Base-by-base conservation (phyloP, 2,888 invertebrate species). In the Pristionchus exspectatus region DNA sequence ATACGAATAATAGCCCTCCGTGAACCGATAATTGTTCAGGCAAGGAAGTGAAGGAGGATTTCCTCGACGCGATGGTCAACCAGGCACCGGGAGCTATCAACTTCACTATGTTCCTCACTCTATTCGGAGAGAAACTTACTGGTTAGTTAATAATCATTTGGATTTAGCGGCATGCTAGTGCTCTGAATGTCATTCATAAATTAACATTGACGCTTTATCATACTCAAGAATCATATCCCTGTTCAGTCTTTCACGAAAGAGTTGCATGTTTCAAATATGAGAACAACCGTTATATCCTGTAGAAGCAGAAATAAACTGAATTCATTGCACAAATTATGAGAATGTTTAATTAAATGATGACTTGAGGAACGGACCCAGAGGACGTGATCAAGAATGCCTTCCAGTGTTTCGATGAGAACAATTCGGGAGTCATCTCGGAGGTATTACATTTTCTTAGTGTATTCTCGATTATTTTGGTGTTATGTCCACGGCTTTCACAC, bases 391-490 rank as follows among this genome's bases (percentile, higher is more conserved):
- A 98, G 95, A 99, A 99, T 96, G 99, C 99, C 27, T 99, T 99
- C 95, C 98, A 98, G 86, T 99, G 99, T 95, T 99, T 99, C 95
- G 99, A 99, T 95, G 99, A 99, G 95, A 98, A 98, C 94, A 98
- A 98, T 95, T 97, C 96, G 92, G 96, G 96, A 0, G 97, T 97
- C 90, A 97, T 99, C 91, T 92, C 91, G 83, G 93, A 93, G 88
- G 87, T 87, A 54, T 77, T 54, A 44, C 21, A 33, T 54, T 33
- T 21, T n/a, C 72, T 24, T 33, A 4, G 0, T 59, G 1, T 18
- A 16, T 59, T 14, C 18, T 30, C 30, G 14, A 27, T 16, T n/a
- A 1, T 27, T 7, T 3, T 27, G 24, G 12, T 33, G 18, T 10
- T 50, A 50, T 10, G 7, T 1, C 12, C 9, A 50, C 12, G 9